Evolutionary conservation across 2,113 vertebrate species (phyloP).

Genomic region (Erythrocercus mccallii): DNA sequence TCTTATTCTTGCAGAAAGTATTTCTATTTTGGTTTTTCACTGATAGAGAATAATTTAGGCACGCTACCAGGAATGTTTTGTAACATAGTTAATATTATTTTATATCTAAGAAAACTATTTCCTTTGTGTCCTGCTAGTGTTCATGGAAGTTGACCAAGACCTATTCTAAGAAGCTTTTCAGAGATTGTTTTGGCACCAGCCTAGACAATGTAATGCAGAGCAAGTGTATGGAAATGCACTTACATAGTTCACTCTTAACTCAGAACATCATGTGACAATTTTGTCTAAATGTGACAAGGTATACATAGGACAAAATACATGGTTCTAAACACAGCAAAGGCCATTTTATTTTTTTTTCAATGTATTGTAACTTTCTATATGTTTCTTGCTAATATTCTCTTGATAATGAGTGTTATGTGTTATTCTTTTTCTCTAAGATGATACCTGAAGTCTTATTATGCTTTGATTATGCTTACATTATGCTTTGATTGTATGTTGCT

Average conservation of each 20-base stretch:
- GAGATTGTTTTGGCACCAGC: background rate
- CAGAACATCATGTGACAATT: background rate
- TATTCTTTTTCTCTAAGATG: background rate
- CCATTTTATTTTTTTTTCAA: background rate
- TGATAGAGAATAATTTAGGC: background rate
- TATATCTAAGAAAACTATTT: background rate
- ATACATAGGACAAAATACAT: background rate
- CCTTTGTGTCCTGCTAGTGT: background rate
- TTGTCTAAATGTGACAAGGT: background rate
- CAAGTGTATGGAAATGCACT: background rate
- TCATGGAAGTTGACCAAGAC: background rate
- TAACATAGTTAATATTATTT: background rate
- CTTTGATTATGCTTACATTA: too few relatives aligned
- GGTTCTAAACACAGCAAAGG: background rate
- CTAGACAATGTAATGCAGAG: background rate
- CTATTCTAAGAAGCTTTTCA: background rate
- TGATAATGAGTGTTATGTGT: background rate
- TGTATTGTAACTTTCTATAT: background rate
- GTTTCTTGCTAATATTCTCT: background rate
- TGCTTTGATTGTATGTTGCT: background rate
- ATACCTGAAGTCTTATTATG: background rate
- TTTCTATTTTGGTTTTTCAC: background rate
- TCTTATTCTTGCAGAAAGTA: background rate
- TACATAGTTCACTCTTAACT: background rate
- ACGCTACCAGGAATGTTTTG: background rate